Evolutionary conservation across 2,797 vertebrate genomes (phyloP).

Genomic region (Rhodeus uyekii): DNA sequence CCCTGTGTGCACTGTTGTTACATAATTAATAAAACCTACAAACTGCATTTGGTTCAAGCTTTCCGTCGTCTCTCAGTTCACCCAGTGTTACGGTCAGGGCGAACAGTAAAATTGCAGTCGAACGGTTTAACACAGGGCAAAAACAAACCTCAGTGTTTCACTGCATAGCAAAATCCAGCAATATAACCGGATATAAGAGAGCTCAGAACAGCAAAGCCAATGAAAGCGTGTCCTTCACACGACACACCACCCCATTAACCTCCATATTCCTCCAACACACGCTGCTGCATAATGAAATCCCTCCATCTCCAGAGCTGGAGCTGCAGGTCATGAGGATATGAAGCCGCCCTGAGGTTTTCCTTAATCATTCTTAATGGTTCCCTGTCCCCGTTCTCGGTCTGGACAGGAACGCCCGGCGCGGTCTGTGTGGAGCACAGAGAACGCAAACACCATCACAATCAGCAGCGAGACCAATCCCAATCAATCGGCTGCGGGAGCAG

Average conservation of each 20-base stretch:
- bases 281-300: background rate
- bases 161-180: background rate
- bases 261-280: background rate
- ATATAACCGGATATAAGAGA: background rate
- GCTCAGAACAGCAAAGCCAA: background rate
- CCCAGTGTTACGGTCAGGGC: no score
- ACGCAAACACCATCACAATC: conserved; percentile 50
- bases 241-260: conserved; percentile 11
- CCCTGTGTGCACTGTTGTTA: no score
- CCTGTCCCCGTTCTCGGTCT: background rate
- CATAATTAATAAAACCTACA: no score
- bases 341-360: background rate
- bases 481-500: background rate
- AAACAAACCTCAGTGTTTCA: background rate
- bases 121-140: no score
- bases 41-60: no score
- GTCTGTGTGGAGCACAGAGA: background rate
- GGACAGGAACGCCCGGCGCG: conserved; percentile 20
- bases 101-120: no score
- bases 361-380: conserved; percentile 10
- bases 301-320: background rate
- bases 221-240: background rate
- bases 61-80: no score
- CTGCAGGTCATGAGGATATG: conserved; percentile 3
- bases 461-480: background rate